Conservation (phyloP, 2,888 invertebrate species). For the Lasioglossum villosulum region DNA sequence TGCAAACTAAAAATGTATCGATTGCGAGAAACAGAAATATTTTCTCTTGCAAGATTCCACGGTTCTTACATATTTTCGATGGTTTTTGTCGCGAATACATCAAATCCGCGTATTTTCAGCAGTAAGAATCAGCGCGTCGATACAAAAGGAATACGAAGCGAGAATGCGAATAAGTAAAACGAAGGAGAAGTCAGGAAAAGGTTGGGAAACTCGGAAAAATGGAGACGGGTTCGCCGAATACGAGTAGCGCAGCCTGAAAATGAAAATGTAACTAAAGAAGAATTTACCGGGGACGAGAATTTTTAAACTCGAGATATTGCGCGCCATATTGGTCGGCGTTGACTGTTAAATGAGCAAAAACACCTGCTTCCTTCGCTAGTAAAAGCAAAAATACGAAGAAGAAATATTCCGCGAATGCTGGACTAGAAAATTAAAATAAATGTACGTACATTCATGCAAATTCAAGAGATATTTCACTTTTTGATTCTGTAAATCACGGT, state of each 20-base stretch:
- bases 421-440: background rate
- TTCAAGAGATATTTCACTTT: background rate
- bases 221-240: background rate
- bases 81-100: background rate
- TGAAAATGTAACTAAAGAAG: slow-evolving; percentile 1
- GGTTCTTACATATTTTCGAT: background rate
- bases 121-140: background rate
- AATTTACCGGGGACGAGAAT: background rate
- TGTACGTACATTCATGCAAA: background rate
- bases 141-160: background rate
- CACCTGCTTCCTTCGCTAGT: background rate
- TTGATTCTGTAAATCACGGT: background rate
- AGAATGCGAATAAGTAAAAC: background rate
- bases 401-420: background rate
- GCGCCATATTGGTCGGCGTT: background rate
- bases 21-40: background rate
- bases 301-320: slow-evolving; percentile 8
- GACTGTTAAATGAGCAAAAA: background rate
- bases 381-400: background rate
- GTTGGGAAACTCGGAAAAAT: background rate
- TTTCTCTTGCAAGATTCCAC: background rate
- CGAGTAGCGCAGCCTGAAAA: background rate
- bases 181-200: background rate
- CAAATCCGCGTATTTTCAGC: background rate
- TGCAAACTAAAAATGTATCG: background rate